Conservation (phyloP, 2,888 invertebrate genomes). For the Pachydiplax longipennis region DNA sequence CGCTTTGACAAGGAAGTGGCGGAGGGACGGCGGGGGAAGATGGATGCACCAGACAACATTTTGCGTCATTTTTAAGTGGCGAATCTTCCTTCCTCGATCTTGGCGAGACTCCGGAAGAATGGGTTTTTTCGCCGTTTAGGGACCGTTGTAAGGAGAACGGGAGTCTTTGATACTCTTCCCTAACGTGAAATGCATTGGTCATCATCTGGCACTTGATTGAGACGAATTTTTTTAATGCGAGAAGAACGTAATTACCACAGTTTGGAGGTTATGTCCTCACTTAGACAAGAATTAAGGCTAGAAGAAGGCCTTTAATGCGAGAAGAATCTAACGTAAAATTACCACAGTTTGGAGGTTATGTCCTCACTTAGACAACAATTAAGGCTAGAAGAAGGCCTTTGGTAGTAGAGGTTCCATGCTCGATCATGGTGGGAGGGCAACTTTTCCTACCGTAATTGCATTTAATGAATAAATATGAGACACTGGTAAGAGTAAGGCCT, state of each 20-base stretch:
- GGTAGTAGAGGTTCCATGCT: no score
- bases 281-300: no score
- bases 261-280: no score
- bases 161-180: background rate
- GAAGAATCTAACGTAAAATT: no score
- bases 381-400: no score
- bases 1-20: background rate
- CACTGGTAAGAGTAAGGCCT: no score
- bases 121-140: background rate
- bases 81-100: background rate
- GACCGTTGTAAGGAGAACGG: background rate
- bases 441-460: no score
- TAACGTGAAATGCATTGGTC: background rate
- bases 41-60: background rate
- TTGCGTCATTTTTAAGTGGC: background rate
- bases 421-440: no score
- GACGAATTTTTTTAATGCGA: background rate
- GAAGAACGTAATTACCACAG: no score
- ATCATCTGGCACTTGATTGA: background rate
- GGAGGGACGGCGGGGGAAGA: background rate
- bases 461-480: no score
- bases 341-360: no score
- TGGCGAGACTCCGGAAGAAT: background rate
- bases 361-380: no score
- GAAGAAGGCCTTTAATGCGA: background rate